phyloP scores from a whole-genome alignment of 2,113 vertebrate genomes.

The Silurus meridionalis region DNA sequence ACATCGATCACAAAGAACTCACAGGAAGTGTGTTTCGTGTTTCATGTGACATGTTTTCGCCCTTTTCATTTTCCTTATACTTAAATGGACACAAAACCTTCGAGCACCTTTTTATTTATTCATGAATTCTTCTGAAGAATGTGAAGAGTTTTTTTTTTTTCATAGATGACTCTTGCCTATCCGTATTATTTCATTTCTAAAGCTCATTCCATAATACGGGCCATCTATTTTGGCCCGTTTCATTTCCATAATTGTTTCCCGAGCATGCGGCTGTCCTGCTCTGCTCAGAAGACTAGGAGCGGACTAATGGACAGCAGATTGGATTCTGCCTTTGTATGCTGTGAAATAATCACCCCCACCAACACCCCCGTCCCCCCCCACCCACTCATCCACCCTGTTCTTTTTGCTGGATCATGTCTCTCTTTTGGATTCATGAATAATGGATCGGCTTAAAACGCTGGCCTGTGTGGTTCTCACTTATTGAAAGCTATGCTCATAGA shows the following conservation, averaged over 20 bases:
- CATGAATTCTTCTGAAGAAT: not conserved
- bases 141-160: constrained; percentile 13
- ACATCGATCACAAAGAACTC: not conserved
- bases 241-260: constrained; percentile 78
- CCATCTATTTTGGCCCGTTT: constrained; percentile 63
- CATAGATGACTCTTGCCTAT: constrained; percentile 24
- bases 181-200: constrained; percentile 42
- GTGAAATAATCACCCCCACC: constrained; percentile 62
- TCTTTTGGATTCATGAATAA: constrained; percentile 74
- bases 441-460: constrained; percentile 74
- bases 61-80: not conserved
- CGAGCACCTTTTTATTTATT: constrained; percentile 24
- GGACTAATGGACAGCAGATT: constrained; percentile 78
- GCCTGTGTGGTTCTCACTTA: constrained; percentile 72
- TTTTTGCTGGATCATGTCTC: constrained; percentile 67
- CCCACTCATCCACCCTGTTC: constrained; percentile 55
- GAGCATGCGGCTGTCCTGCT: constrained; percentile 69
- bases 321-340: constrained; percentile 74
- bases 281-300: constrained; percentile 73
- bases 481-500: constrained; percentile 70
- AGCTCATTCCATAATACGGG: constrained; percentile 41
- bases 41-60: not conserved
- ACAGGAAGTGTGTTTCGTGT: not conserved
- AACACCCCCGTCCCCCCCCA: not conserved
- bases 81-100: constrained; percentile 2